phyloP scores from a whole-genome alignment of 2,888 invertebrate genomes.

The Cheilosia grossa region DNA sequence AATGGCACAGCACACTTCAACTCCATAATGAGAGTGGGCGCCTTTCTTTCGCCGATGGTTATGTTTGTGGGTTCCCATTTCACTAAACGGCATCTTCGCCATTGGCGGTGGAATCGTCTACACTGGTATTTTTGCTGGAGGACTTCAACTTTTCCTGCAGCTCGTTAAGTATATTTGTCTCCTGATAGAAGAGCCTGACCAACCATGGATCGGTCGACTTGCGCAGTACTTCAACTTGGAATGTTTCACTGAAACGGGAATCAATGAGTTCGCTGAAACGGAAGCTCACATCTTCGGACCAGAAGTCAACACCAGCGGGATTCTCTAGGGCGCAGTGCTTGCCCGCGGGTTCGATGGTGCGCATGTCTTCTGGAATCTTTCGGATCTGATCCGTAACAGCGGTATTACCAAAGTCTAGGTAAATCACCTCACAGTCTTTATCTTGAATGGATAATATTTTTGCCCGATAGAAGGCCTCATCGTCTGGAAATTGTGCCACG shows the following conservation, averaged over 20 bases:
- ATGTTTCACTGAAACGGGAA: constrained; percentile 85
- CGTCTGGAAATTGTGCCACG: constrained; percentile 91
- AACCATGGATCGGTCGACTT: constrained; percentile 75
- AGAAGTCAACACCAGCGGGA: constrained; percentile 83
- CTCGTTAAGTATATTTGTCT: constrained; percentile 79
- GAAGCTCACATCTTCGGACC: constrained; percentile 86
- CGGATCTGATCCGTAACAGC: constrained; percentile 85
- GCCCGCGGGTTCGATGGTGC: constrained; percentile 85
- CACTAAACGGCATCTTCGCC: constrained; percentile 40
- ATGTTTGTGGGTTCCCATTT: constrained; percentile 16
- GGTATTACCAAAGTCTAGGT: constrained; percentile 89
- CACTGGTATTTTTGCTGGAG: constrained; percentile 35
- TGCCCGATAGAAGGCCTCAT: constrained; percentile 95
- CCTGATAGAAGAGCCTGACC: constrained; percentile 81
- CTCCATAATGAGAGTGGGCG: constrained; percentile 17
- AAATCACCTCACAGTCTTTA: constrained; percentile 90
- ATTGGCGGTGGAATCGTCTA: constrained; percentile 39
- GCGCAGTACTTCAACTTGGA: constrained; percentile 79
- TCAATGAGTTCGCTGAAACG: constrained; percentile 87
- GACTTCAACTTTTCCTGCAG: constrained; percentile 76
- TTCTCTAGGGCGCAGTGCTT: constrained; percentile 86
- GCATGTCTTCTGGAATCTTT: constrained; percentile 86
- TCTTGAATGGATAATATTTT: constrained; percentile 90
- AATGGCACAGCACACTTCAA: constrained; percentile 49
- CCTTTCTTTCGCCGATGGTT: constrained; percentile 11